Base-by-base conservation (phyloP, 2,797 vertebrate species). In the Lateolabrax maculatus region DNA sequence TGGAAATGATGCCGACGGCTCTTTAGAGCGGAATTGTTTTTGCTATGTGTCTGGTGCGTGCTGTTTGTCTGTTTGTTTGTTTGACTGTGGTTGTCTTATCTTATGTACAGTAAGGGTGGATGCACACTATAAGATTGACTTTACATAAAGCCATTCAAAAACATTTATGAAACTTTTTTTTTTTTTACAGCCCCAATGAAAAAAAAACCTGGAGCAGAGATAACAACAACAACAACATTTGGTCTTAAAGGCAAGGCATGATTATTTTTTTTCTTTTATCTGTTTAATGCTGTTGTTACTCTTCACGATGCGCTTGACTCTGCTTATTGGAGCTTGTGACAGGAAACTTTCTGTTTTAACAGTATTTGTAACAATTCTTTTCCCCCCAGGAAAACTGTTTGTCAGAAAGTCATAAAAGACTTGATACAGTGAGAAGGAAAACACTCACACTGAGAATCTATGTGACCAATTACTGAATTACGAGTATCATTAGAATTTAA, bases 51-150 rank as follows among this genome's bases (percentile, higher is more conserved):
- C 68, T 80, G 80, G 70, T 71, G 75, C 52, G 1, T 60, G 79
- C 66, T 64, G 82, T 78, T 79, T 88, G 84, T 87, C 55, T 88
- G 86, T 92, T 91, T 90, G 74, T 90, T 89, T 90, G 88, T 91
- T 87, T 92, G 86, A 92, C 71, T 90, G 91, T 91, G 90, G 91
- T 91, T 85, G 74, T 76, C 83, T 77, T 84, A 62, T 90, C 70
- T 64, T 92, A 93, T 92, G 83, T 92, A 92, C 91, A 93, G 57
- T 53, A 27, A 71, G 75, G 84, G 21, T 75, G 90, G 90, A 91
- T 74, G 86, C 89, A 90, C 90, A 89, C 79, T 66, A 18, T 16
- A 71, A 80, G 77, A 79, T 41, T 58, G 11, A 37, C 39, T 56
- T 64, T n/a, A 53, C 43, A 46, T 58, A 16, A 80, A 75, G 15